A percentile compares a stretch with the other conserved stretches of the same genome.
phyloP scores from a whole-genome alignment of 2,888 invertebrate species.

The Sarcophaga rosellei region DNA sequence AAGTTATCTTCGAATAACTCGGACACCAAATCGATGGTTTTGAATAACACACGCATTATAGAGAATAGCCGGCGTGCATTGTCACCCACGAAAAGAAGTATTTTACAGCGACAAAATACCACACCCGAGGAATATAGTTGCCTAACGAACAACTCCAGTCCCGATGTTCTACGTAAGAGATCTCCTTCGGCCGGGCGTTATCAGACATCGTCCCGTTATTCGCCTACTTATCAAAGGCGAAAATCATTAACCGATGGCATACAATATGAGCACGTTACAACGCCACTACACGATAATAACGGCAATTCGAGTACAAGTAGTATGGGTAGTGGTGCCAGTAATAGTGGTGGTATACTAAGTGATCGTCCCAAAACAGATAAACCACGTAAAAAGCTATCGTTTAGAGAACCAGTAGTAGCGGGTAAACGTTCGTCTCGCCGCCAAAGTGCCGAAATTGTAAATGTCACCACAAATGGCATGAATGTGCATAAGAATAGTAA shows the following conservation, averaged over 20 bases:
- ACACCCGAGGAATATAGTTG: constrained; percentile 49
- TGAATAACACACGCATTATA: constrained; percentile 63
- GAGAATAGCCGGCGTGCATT: constrained; percentile 8
- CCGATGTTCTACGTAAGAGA: constrained; percentile 51
- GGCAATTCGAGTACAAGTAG: constrained; percentile 78
- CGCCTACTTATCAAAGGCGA: constrained; percentile 71
- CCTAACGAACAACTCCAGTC: constrained; percentile 16
- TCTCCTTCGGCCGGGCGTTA: constrained; percentile 58
- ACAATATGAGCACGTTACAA: constrained; percentile 54
- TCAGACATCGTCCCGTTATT: constrained; percentile 11
- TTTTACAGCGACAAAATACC: constrained; percentile 74
- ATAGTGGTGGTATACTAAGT: constrained; percentile 70
- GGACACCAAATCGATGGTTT: constrained; percentile 59
- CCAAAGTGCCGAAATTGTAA: constrained; percentile 69
- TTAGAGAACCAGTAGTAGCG: constrained; percentile 87
- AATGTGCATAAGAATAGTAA: constrained; percentile 40
- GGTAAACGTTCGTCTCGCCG: constrained; percentile 69
- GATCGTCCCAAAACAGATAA: constrained; percentile 80
- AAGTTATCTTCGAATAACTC: constrained; percentile 58
- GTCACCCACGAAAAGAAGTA: constrained; percentile 70
- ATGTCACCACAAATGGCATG: constrained; percentile 30
- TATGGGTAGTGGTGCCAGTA: constrained; percentile 80
- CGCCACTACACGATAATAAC: constrained; percentile 69
- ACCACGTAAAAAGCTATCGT: constrained; percentile 92
- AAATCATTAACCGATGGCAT: constrained; percentile 74